Evolutionary conservation across 2,113 vertebrate genomes (phyloP), one percentile per base, ranked within the genome.

Genomic region (Serilophus lunatus): DNA sequence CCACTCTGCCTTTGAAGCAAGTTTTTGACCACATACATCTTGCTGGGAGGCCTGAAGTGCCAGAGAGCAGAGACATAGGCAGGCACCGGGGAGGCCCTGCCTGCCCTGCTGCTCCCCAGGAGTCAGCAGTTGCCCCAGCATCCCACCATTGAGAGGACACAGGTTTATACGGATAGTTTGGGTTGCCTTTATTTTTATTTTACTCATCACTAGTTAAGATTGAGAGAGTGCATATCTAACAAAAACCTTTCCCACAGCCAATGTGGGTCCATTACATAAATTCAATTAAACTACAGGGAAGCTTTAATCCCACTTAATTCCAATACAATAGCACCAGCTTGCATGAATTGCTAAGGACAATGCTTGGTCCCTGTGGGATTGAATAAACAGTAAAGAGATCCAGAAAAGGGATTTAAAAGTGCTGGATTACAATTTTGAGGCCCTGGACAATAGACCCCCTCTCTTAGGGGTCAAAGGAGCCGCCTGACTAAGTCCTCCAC

Each of bases 271-370:
- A 70, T 96, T 90, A 93, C 75, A 86, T 87, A 95, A 97, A 88
- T 69, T 74, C 54, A 89, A 75, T 82, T 74, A 84, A 77, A 85
- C 77, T 59, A 60, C 47, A 59, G 59, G 57, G 69, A 92, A 93
- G 78, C 23, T 83, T 74, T 90, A 95, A 93, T 91, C 72, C 79
- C 85, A 65, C 54, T 50, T 88, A 82, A 68, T 80, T 91, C 88
- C 69, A 92, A n/a, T 81, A 91, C 29, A 83, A 93, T 90, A 91
- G 81, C 53, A 82, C n/a, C 78, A 83, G 83, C 69, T 75, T 75
- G 50, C 90, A 91, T 84, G 92, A 91, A 72, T 86, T 81, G 76
- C 84, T 74, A 60, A 87, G 94, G 82, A 94, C 77, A 91, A 86
- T 82, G 31, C 51, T 77, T 56, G 42, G 66, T 79, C 74, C 82